phyloP scores from a whole-genome alignment of 1,140 invertebrate genomes.

The Eueides isabella region DNA sequence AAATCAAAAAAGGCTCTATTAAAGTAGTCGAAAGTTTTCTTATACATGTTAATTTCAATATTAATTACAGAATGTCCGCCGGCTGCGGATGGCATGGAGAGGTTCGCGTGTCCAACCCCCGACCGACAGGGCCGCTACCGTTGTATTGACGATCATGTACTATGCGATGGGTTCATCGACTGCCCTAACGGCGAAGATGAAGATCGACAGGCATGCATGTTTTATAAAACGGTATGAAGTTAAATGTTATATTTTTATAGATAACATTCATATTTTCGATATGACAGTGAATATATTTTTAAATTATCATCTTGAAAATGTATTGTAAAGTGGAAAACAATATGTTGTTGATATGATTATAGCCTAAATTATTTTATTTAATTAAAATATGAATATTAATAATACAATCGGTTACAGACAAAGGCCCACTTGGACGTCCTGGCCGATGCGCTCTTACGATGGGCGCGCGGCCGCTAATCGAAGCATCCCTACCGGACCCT shows the following conservation, averaged over 20 bases:
- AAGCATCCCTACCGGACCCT: slow-evolving; percentile 49
- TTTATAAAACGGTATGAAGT: slow-evolving; percentile 95
- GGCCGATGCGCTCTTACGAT: slow-evolving; percentile 94
- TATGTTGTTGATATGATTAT: not conserved
- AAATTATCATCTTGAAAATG: not conserved
- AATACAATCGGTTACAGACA: slow-evolving; percentile 85
- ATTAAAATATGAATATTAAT: not conserved
- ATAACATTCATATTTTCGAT: no score
- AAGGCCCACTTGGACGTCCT: slow-evolving; percentile 96
- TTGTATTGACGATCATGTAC: slow-evolving; percentile 97
- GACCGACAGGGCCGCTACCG: slow-evolving; percentile 95
- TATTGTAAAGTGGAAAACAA: not conserved
- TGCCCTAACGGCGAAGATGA: slow-evolving; percentile 96
- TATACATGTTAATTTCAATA: slow-evolving; percentile 8
- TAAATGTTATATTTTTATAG: not conserved
- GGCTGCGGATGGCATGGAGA: slow-evolving; percentile 95
- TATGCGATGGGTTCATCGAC: slow-evolving; percentile 97
- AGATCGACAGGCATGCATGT: slow-evolving; percentile 96
- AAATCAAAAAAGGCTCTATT: no score
- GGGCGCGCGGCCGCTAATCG: slow-evolving; percentile 93
- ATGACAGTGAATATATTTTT: no score
- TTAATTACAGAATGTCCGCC: slow-evolving; percentile 92
- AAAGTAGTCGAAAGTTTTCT: not conserved
- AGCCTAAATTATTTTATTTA: not conserved
- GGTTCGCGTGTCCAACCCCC: slow-evolving; percentile 96